These are phyloP conservation scores for Diarsia dahlii DNA, from an alignment of 2,888 invertebrate genomes.

Conservation along the genomic window DNA sequence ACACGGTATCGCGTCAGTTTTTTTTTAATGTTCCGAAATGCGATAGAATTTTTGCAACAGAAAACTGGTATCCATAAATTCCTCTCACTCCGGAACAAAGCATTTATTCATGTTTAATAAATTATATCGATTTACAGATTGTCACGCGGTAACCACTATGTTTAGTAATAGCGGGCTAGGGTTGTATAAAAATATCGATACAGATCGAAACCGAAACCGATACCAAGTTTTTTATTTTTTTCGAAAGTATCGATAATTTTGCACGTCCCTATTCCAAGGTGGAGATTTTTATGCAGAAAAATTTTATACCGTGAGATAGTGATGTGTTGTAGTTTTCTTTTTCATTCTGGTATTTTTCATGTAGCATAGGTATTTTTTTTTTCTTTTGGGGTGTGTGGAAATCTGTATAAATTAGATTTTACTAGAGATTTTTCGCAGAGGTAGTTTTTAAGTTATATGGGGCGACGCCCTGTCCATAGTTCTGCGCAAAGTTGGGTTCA, in stretches of 20 bases:
- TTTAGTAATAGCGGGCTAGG: constrained; percentile 59
- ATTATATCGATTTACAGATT: constrained; percentile 67
- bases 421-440: constrained; percentile 84
- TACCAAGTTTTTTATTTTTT: constrained; percentile 52
- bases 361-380: constrained; percentile 75
- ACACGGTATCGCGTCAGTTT: constrained; percentile 49
- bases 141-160: constrained; percentile 67
- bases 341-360: constrained; percentile 79
- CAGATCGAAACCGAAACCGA: constrained; percentile 50
- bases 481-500: constrained; percentile 83
- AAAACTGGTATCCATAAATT: constrained; percentile 61
- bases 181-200: constrained; percentile 48
- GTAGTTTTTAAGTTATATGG: constrained; percentile 81
- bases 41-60: constrained; percentile 70
- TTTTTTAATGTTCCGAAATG: constrained; percentile 69
- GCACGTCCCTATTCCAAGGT: constrained; percentile 64
- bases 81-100: constrained; percentile 75
- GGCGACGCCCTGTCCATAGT: constrained; percentile 80
- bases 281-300: constrained; percentile 72
- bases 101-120: constrained; percentile 83
- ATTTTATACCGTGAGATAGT: constrained; percentile 81
- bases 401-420: constrained; percentile 88
- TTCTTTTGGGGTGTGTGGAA: constrained; percentile 88
- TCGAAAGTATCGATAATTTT: constrained; percentile 62
- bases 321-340: constrained; percentile 73